Evolutionary conservation across 2,113 vertebrate species (phyloP).

Genomic region (Origma solitaria): DNA sequence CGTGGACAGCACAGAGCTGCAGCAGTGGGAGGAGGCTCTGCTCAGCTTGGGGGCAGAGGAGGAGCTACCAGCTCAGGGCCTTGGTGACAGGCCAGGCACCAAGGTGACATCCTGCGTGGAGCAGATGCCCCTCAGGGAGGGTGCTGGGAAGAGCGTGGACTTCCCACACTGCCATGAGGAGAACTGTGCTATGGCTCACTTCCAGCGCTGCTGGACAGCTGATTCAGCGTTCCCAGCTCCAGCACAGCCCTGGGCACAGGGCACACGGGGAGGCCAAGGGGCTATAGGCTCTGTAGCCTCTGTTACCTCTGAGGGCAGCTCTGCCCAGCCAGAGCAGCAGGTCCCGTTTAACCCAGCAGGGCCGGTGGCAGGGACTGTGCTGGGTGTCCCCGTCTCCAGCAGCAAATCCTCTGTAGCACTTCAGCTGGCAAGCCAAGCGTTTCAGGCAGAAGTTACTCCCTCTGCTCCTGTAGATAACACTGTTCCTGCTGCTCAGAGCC

Average conservation of each 20-base stretch:
- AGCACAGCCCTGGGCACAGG: constrained; percentile 4
- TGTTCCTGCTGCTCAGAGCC: background rate
- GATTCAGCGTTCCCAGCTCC: background rate
- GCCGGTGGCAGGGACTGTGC: background rate
- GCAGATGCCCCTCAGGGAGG: constrained; percentile 10
- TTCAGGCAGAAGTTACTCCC: background rate
- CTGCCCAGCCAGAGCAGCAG: background rate
- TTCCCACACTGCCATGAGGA: background rate
- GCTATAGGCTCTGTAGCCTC: background rate
- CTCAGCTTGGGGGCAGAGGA: constrained; percentile 37
- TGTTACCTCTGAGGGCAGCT: accelerated
- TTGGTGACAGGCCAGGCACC: constrained; percentile 14
- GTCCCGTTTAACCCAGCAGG: accelerated
- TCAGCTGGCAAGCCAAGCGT: background rate
- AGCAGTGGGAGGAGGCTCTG: constrained; percentile 66
- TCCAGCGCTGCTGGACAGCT: background rate
- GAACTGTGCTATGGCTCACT: background rate
- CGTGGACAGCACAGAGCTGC: background rate
- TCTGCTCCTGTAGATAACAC: background rate
- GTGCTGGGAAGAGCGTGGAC: background rate
- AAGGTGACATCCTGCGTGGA: constrained; percentile 59
- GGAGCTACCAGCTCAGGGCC: background rate
- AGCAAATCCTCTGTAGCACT: background rate
- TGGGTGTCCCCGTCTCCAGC: background rate
- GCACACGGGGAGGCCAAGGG: background rate